Base-by-base conservation (phyloP, 2,113 vertebrate genomes). In the Gopherus flavomarginatus region DNA sequence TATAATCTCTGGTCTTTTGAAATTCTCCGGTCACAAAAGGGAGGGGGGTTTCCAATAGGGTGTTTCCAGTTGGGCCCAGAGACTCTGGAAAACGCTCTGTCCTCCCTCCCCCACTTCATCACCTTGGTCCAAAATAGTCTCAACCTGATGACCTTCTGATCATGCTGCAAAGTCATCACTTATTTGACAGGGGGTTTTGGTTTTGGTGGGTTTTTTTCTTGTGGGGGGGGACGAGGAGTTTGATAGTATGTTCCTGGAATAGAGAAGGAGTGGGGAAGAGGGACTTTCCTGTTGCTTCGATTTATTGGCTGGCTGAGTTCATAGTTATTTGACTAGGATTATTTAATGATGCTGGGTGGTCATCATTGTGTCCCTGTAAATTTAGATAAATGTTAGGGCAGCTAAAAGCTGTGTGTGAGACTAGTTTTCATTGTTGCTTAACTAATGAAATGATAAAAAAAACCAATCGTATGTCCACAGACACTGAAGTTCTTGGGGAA, bases 331-430 rank as follows among this genome's bases (percentile, higher is more conserved):
- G 91, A 91, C 87, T 59, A n/a, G 59, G 42, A 90, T 94, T 83
- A 93, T 87, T 91, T 92, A 97, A 97, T 92, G 42, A 95, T 87
- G 81, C 11, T 38, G 22, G 92, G 90, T 75, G 35, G 90, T 93
- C 78, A 93, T 52, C 80, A 69, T 27, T 5, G 50, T 42, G 27
- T 53, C 90, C 92, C 72, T 92, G 31, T 82, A 95, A 89, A 78
- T 38, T 57, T 83, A 94, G 91, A 90, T 89, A 90, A 94, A 62
- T 79, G n/a, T 8, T 80, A 62, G 75, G 38, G 35, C 52, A 35
- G 19, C 19, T 91, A 38, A 69, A 78, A 35, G 6, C 1, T 57
- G 80, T 44, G 80, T 93, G 21, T 19, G 42, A 65, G 95, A 17
- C 5, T 3, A 82, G 94, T 12, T 87, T 57, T 95, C 22, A 38